These are phyloP conservation scores for Pelusios castaneus DNA, from an alignment of 2,113 vertebrate genomes.

Conservation along the genomic window DNA sequence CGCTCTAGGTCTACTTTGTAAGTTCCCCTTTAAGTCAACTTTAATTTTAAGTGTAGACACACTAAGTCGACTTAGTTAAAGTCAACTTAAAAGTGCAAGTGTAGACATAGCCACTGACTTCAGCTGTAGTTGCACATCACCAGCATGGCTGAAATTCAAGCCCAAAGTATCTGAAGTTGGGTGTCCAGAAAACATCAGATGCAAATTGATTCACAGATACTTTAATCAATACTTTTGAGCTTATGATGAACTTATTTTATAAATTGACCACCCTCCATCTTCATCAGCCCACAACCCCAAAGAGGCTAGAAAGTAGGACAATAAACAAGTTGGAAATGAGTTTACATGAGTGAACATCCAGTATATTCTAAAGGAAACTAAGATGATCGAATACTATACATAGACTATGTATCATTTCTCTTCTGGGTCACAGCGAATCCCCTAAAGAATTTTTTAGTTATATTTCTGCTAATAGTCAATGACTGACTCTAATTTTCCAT, in stretches of 20 bases:
- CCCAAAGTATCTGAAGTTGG: rapidly evolving
- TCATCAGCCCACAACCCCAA: not conserved
- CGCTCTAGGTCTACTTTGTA: too few species aligned
- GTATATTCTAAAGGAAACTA: not conserved
- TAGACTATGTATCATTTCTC: not conserved
- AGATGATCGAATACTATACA: rapidly evolving
- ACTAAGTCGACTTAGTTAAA: too few species aligned
- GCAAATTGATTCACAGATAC: rapidly evolving
- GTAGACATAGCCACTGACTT: too few species aligned
- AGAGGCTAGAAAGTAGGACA: not conserved
- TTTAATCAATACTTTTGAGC: not conserved
- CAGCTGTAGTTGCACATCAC: not conserved
- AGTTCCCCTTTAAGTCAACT: too few species aligned
- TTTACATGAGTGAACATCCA: not conserved
- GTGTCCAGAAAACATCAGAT: not conserved
- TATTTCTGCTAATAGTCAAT: not conserved
- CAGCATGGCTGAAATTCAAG: rapidly evolving
- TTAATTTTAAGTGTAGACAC: too few species aligned
- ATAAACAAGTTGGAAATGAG: not conserved
- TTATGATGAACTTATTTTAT: not conserved
- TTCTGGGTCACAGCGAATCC: not conserved
- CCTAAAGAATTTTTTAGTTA: not conserved
- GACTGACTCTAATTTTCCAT: not conserved
- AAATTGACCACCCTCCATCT: not conserved
- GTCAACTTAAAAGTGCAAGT: too few species aligned